These are phyloP conservation scores for Odontamblyopus rebecca DNA, from an alignment of 2,797 vertebrate species.

Conservation along the genomic window DNA sequence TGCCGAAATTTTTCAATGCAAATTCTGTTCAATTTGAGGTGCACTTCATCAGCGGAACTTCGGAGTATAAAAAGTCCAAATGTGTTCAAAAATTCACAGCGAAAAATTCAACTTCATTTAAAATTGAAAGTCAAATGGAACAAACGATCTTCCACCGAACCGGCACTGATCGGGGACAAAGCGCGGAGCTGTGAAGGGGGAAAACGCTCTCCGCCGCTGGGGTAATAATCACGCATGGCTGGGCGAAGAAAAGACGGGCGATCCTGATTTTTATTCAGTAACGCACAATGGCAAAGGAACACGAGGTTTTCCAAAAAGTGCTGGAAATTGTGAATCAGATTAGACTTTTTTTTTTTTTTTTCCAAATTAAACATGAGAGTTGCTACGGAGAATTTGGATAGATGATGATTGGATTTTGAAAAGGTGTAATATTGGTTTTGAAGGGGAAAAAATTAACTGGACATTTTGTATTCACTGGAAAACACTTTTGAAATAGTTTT, in stretches of 20 bases:
- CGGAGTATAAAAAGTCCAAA: no score
- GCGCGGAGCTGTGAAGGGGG: conserved; percentile 8
- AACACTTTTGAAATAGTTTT: neutral
- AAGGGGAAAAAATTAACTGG: neutral
- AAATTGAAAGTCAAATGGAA: no score
- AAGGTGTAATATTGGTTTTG: neutral
- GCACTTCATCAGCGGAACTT: no score
- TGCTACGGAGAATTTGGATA: neutral
- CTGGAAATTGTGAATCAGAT: neutral
- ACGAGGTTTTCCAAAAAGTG: neutral
- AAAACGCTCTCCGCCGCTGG: conserved; percentile 23
- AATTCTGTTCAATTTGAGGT: no score
- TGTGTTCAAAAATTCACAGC: no score
- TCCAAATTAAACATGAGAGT: neutral
- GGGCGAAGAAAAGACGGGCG: conserved; percentile 17
- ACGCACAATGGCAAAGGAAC: conserved; percentile 7
- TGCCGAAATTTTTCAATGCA: no score
- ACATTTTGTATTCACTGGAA: neutral
- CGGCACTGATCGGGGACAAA: conserved; percentile 53
- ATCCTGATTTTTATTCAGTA: conserved; percentile 28
- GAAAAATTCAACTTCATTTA: no score
- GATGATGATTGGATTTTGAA: neutral
- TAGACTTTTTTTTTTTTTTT: neutral
- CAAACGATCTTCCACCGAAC: no score
- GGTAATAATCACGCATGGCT: conserved; percentile 37